These are phyloP conservation scores for Cyaniris semiargus DNA, from an alignment of 2,888 invertebrate genomes.

Conservation along the genomic window DNA sequence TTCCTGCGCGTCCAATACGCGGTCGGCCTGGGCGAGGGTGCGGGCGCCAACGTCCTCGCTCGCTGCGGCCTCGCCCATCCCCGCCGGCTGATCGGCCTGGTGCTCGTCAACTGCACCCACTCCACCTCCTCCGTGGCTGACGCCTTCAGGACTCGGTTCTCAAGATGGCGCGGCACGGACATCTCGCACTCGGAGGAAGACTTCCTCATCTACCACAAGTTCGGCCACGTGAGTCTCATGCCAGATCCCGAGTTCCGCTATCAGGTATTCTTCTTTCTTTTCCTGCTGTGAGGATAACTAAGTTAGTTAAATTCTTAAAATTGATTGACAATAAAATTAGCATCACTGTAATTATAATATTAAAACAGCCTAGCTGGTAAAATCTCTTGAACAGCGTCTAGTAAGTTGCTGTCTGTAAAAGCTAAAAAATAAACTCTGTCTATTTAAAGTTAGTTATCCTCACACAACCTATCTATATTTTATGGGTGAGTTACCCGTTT, in stretches of 20 bases:
- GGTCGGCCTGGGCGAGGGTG: conserved; percentile 92
- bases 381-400: too few species aligned
- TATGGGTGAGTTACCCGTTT: neutral
- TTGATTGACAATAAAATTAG: neutral
- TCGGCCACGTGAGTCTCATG: conserved; percentile 90
- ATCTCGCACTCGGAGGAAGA: conserved; percentile 94
- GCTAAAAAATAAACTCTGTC: too few species aligned
- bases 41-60: conserved; percentile 92
- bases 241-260: conserved; percentile 60
- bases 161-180: conserved; percentile 90
- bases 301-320: neutral
- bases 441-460: conserved; percentile 9
- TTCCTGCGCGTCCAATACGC: conserved; percentile 91
- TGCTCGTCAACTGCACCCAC: conserved; percentile 92
- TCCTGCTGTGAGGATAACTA: conserved; percentile 7
- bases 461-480: neutral
- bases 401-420: too few species aligned
- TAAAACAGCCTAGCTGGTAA: neutral
- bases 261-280: conserved; percentile 64
- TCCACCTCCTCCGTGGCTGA: conserved; percentile 92
- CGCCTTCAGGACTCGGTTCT: conserved; percentile 91
- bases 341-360: neutral
- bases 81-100: conserved; percentile 87
- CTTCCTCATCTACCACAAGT: conserved; percentile 93
- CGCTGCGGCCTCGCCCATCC: conserved; percentile 92